Conservation (phyloP, 2,113 vertebrate genomes). For the Rhizomys pruinosus region DNA sequence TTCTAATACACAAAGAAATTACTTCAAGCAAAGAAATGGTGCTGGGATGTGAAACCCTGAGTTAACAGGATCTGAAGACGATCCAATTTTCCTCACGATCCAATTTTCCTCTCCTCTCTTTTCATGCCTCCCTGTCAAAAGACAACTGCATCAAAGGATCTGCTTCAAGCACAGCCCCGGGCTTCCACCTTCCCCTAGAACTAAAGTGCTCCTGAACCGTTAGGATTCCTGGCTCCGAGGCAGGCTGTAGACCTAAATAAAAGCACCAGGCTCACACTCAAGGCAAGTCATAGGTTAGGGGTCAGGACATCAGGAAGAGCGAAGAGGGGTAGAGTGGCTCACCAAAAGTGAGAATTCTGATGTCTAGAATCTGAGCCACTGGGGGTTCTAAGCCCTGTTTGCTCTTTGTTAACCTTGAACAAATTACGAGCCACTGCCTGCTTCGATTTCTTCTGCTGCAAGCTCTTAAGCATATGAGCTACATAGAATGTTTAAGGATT, state of each 20-base stretch:
- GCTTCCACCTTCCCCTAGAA: background rate
- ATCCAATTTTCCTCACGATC: background rate
- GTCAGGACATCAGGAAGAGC: background rate
- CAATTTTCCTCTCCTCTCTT: background rate
- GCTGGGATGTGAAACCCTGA: background rate
- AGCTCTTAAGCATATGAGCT: background rate
- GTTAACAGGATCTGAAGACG: background rate
- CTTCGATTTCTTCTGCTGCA: background rate
- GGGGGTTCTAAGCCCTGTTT: background rate
- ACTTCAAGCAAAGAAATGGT: slow-evolving; percentile 24
- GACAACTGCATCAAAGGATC: background rate
- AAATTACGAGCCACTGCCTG: background rate
- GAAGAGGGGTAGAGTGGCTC: background rate
- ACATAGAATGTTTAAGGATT: background rate
- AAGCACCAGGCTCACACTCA: background rate
- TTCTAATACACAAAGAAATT: slow-evolving; percentile 42
- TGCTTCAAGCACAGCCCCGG: background rate
- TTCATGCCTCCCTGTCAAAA: background rate
- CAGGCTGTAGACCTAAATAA: background rate
- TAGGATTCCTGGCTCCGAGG: background rate
- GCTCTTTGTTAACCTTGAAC: background rate
- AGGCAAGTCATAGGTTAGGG: background rate
- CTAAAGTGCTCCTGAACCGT: background rate
- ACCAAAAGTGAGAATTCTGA: background rate
- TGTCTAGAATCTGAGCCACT: background rate